Percentiles rank a stretch among this genome's conserved stretches.
Conservation (phyloP, 2,888 invertebrate species). For the Limnephilus marmoratus region DNA sequence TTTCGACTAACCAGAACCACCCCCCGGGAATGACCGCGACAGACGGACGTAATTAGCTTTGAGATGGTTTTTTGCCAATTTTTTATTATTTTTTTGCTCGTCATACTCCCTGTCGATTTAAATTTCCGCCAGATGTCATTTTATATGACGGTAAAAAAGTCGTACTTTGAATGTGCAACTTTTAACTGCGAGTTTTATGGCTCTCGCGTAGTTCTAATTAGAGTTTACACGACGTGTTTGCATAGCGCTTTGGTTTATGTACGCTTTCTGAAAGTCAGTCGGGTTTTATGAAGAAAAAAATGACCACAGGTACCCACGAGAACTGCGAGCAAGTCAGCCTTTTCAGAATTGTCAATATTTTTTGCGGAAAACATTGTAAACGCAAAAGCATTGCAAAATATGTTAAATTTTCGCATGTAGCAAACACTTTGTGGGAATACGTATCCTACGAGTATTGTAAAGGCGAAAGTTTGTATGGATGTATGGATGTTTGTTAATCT, state of each 20-base stretch:
- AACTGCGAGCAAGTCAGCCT: too few relatives aligned
- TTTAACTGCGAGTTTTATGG: conserved; percentile 9
- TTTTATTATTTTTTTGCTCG: conserved; percentile 34
- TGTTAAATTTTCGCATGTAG: too few relatives aligned
- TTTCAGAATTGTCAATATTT: too few relatives aligned
- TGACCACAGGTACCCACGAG: neutral
- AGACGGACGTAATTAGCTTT: conserved; percentile 57
- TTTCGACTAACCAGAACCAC: conserved; percentile 46
- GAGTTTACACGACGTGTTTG: neutral
- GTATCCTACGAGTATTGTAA: too few relatives aligned
- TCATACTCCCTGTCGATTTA: conserved; percentile 49
- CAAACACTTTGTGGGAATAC: too few relatives aligned
- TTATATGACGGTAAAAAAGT: conserved; percentile 26
- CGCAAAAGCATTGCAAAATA: too few relatives aligned
- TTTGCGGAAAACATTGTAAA: too few relatives aligned
- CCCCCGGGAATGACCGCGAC: conserved; percentile 48
- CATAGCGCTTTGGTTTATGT: neutral
- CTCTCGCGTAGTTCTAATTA: neutral
- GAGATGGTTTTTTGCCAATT: conserved; percentile 39
- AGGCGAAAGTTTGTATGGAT: too few relatives aligned
- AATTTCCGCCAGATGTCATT: conserved; percentile 39
- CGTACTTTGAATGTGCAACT: conserved; percentile 28
- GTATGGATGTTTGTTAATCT: too few relatives aligned
- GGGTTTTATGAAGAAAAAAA: neutral
- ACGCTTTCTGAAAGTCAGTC: neutral